Base-by-base conservation (phyloP, 2,113 vertebrate species). In the Pseudonaja textilis region DNA sequence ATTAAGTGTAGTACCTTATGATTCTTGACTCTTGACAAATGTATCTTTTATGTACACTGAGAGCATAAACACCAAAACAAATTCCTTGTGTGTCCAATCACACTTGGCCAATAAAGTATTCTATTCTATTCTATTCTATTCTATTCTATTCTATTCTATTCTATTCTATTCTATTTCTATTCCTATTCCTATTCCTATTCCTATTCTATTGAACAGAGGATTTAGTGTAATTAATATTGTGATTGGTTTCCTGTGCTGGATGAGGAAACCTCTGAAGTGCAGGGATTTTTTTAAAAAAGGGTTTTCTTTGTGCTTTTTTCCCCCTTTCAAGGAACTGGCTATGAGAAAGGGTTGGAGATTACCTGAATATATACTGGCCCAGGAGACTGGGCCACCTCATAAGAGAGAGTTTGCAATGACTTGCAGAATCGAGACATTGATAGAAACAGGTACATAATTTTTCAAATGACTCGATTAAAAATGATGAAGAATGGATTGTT, bases 331-430 rank as follows among this genome's bases (percentile, higher is more conserved):
- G 99, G 98, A 99, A 96, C 94, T 99, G 85, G 98, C 98, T 4
- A 97, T 99, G 96, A 98, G 98, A 95, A 98, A 98, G 92, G 98
- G 98, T 50, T 99, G 98, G 98, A 97, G 97, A 93, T 97, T 98
- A 92, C 98, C 99, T 3, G 98, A 99, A 56, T 99, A 99, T 96
- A 97, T 97, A 2, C 93, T 98, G 94, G 97, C 98, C 64, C 96
- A 96, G 93, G 98, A 99, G 95, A 95, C 97, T 23, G 98, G 98
- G 86, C 98, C 98, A 0, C 97, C 98, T 88, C 98, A 98, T 96
- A 98, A 97, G 96, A 98, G 97, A 95, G 98, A 99, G 92, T 99
- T 98, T 96, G 98, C 98, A 2, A 97, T 99, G 14, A 98, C 97
- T n/a, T 99, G 99, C 96, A 97, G 96, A 55, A 93, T 99, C 94